Conservation (phyloP, 2,888 invertebrate species). For the Machimus rusticus region DNA sequence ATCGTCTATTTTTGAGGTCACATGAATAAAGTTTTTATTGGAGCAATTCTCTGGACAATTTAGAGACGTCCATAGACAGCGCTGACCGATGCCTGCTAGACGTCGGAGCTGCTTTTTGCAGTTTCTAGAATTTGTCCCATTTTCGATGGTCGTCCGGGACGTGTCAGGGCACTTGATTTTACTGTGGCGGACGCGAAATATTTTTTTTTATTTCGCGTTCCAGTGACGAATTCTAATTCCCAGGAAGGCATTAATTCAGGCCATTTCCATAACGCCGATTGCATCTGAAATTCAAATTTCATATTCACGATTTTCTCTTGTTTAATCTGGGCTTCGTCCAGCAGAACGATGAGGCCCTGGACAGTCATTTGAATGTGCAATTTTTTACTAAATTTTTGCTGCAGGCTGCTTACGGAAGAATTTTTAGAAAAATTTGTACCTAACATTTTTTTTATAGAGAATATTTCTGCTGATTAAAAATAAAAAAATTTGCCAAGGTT, state of each 20-base stretch:
- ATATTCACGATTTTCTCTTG: not conserved
- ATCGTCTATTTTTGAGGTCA: not conserved
- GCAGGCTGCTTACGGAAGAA: not conserved
- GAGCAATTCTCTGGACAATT: not conserved
- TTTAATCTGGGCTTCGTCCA: not conserved
- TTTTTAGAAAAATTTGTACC: not conserved
- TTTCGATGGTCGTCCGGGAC: not conserved
- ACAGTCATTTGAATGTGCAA: not conserved
- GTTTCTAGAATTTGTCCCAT: not conserved
- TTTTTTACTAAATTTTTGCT: not conserved
- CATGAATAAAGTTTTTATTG: not conserved
- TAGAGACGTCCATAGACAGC: not conserved
- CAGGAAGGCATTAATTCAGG: not conserved
- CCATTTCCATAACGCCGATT: not conserved
- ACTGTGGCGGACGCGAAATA: not conserved
- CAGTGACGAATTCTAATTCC: not conserved
- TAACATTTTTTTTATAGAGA: not conserved
- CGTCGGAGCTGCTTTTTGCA: not conserved
- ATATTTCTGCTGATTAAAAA: not conserved
- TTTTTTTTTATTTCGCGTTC: not conserved
- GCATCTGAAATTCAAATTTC: not conserved
- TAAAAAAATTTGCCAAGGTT: not conserved
- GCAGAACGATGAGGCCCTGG: not conserved
- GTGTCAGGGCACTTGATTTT: not conserved
- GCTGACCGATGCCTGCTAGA: not conserved